Conservation (phyloP, 2,888 invertebrate species). For the Rhimphoctona megacephalus region DNA sequence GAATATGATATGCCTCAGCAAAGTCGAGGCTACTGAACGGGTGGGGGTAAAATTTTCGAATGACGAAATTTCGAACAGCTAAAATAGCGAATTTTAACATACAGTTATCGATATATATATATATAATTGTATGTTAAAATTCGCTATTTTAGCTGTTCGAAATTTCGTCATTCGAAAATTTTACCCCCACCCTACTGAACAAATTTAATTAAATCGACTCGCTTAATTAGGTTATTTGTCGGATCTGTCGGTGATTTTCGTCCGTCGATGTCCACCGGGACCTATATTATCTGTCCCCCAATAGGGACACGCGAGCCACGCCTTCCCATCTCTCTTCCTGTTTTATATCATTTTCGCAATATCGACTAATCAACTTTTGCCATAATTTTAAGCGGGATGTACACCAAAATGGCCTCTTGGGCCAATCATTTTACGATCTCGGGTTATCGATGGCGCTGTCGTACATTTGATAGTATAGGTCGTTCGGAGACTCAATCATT, state of each 20-base stretch:
- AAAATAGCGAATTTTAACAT: too few species aligned
- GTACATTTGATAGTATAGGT: background rate
- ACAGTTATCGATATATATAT: too few species aligned
- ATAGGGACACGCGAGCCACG: conserved; percentile 55
- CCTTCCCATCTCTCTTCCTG: conserved; percentile 12
- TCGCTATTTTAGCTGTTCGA: too few species aligned
- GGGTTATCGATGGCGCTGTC: background rate
- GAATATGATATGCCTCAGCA: conserved; percentile 17
- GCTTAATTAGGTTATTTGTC: conserved; percentile 82
- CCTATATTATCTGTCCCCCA: conserved; percentile 28
- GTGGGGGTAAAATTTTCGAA: too few species aligned
- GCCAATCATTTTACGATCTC: conserved; percentile 34
- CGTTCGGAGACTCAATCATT: background rate
- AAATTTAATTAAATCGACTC: conserved; percentile 81
- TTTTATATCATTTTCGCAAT: conserved; percentile 44
- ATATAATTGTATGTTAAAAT: too few species aligned
- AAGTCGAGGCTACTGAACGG: conserved; percentile 45
- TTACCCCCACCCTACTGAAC: too few species aligned
- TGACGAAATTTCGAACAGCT: too few species aligned
- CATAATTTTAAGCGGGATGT: conserved; percentile 5
- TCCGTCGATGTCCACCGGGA: conserved; percentile 53
- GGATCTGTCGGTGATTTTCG: conserved; percentile 63
- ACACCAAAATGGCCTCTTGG: conserved; percentile 29
- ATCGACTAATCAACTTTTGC: conserved; percentile 47
- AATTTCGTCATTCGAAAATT: too few species aligned